Evolutionary conservation across 2,113 vertebrate genomes (phyloP), one percentile per base, ranked within the genome.

Genomic region (Syngnathoides biaculeatus): DNA sequence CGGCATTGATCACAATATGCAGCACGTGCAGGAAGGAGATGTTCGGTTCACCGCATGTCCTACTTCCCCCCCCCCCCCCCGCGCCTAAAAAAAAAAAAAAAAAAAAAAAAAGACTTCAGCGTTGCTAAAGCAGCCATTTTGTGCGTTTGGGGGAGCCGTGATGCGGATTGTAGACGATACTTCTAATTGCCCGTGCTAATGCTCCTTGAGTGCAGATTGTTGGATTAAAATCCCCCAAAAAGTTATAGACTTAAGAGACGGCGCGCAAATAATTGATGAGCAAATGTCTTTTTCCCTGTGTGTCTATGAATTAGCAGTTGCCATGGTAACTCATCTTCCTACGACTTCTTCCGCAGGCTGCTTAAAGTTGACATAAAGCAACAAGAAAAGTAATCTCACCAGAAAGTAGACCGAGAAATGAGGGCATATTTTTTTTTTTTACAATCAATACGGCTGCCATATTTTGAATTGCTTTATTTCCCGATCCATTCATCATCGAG

Each of bases 181-280:
- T 67, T 64, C 68, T 63, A 79, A 80, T 86, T 82, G 85, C 60
- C 70, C 4, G 24, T 40, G 63, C 55, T 75, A 48, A 39, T 69
- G 64, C 70, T 75, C 53, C 60, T 84, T 52, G 65, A 74, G 47
- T 20, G 14, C 62, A 48, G 69, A 77, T 67, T 43, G 60, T 43
- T 40, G n/a, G 40, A 62, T 43, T 62, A 55, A 67, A 63, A 64
- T 48, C 64, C 40, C 53, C 64, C 40, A 14, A 78, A 83, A 86
- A 77, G 53, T 77, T 75, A 75, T 60, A 80, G 75, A 81, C 76
- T 84, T 79, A 75, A 77, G 79, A 86, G 76, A 79, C 82, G 74
- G 67, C 5, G 30, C 73, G 67, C 74, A 79, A 89, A 87, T 85
- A 85, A 86, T 85, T 87, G 67, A 87, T 87, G 76, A 83, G 73